These are phyloP conservation scores for Poecilus cupreus DNA, from an alignment of 2,888 invertebrate species.

Conservation along the genomic window DNA sequence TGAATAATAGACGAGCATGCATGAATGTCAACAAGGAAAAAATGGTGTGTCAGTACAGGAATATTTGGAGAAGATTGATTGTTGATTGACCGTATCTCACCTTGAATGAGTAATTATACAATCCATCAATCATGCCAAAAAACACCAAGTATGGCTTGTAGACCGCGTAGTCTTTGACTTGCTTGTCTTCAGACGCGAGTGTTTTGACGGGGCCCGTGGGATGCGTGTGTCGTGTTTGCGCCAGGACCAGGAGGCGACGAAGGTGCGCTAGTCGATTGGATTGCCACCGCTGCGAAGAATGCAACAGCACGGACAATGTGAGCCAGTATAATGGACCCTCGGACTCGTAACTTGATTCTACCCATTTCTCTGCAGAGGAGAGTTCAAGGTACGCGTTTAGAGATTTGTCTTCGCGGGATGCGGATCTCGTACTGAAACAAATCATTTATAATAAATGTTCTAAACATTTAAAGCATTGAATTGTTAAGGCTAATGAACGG, in stretches of 20 bases:
- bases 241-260: constrained; percentile 84
- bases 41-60: too few relatives aligned
- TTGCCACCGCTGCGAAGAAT: constrained; percentile 87
- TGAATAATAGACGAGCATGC: too few relatives aligned
- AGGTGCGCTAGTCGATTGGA: constrained; percentile 82
- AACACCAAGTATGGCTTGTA: constrained; percentile 92
- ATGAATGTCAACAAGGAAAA: too few relatives aligned
- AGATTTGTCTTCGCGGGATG: constrained; percentile 85
- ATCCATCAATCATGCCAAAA: constrained; percentile 88
- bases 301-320: constrained; percentile 86
- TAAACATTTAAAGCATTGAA: too few relatives aligned
- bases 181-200: constrained; percentile 71
- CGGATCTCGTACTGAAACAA: constrained; percentile 79
- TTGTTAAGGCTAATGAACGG: too few relatives aligned
- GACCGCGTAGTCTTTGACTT: constrained; percentile 81
- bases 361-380: constrained; percentile 77
- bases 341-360: constrained; percentile 91
- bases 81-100: constrained; percentile 73
- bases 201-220: constrained; percentile 79
- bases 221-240: constrained; percentile 83
- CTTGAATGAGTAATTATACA: constrained; percentile 91
- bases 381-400: constrained; percentile 83
- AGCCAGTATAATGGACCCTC: constrained; percentile 95
- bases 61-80: too few relatives aligned
- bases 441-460: background rate